These are phyloP conservation scores for Protophormia terraenovae DNA, from an alignment of 2,888 invertebrate species.

Conservation along the genomic window DNA sequence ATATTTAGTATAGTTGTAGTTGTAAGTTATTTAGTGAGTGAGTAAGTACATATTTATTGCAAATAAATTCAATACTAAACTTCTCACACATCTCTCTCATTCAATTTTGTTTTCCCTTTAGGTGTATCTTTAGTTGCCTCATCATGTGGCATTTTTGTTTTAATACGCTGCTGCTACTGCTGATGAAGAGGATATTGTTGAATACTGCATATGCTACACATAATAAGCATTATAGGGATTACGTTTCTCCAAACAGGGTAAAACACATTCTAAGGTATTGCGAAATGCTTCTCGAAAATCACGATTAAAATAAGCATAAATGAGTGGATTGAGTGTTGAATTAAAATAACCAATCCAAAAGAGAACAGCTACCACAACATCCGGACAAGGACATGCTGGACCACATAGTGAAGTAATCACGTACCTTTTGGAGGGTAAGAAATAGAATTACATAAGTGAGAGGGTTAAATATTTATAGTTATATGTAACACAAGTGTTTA, in stretches of 20 bases:
- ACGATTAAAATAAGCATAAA: conserved; percentile 97
- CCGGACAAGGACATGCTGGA: conserved; percentile 91
- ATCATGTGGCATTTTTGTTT: not conserved
- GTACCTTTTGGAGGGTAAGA: too few species aligned
- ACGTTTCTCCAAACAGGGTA: conserved; percentile 87
- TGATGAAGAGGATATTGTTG: conserved; percentile 29
- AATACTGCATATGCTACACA: conserved; percentile 76
- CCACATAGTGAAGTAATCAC: conserved; percentile 92
- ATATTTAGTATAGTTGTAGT: not conserved
- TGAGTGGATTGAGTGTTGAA: conserved; percentile 95
- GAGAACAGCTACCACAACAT: conserved; percentile 92
- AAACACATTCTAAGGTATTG: conserved; percentile 92
- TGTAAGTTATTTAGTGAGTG: too few species aligned
- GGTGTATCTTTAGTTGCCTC: not conserved
- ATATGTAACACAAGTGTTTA: not conserved
- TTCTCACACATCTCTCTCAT: not conserved
- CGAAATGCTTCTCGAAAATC: conserved; percentile 98
- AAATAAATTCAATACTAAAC: conserved; percentile 8
- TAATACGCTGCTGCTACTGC: conserved; percentile 4
- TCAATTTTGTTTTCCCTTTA: not conserved
- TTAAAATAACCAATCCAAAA: conserved; percentile 99
- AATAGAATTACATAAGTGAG: too few species aligned
- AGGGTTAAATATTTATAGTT: conserved; percentile 25
- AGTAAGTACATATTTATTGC: conserved; percentile 6
- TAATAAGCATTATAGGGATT: conserved; percentile 81